phyloP scores from a whole-genome alignment of 2,113 vertebrate species.

The Hemichromis elongatus region DNA sequence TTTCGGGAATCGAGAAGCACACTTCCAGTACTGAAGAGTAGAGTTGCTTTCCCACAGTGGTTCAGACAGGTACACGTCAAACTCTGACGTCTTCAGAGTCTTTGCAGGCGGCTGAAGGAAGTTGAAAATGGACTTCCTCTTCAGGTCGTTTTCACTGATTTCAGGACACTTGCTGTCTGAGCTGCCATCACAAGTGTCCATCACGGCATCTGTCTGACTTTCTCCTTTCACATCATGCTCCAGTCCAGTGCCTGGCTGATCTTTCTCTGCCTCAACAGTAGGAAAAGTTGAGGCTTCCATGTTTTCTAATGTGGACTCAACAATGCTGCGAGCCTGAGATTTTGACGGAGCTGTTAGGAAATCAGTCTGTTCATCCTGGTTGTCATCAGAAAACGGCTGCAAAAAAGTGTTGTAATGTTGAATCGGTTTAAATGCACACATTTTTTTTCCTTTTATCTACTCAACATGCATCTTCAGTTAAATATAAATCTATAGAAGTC shows the following conservation, averaged over 20 bases:
- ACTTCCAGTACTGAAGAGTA: slow-evolving; percentile 60
- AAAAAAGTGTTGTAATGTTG: neutral
- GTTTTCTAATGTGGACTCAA: slow-evolving; percentile 36
- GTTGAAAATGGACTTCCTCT: slow-evolving; percentile 57
- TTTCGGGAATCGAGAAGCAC: slow-evolving; percentile 56
- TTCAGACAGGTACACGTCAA: slow-evolving; percentile 66
- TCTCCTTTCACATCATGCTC: neutral
- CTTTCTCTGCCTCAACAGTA: neutral
- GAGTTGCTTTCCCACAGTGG: slow-evolving; percentile 40
- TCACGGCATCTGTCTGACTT: neutral
- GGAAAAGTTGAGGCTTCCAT: neutral
- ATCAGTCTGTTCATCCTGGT: neutral
- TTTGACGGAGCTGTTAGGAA: slow-evolving; percentile 60
- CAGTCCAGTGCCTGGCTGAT: neutral
- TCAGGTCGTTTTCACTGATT: slow-evolving; percentile 26
- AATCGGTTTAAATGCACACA: neutral
- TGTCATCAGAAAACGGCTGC: slow-evolving; percentile 61
- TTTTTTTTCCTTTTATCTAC: neutral
- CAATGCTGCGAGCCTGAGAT: slow-evolving; percentile 25
- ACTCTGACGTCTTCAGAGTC: slow-evolving; percentile 47
- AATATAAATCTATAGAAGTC: neutral
- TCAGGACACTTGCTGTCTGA: neutral
- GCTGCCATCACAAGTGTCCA: neutral
- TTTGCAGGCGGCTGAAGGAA: slow-evolving; percentile 51
- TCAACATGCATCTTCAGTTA: neutral